A percentile compares a stretch with the other conserved stretches of the same genome.
phyloP scores from a whole-genome alignment of 2,113 vertebrate genomes.

The Albula glossodonta region DNA sequence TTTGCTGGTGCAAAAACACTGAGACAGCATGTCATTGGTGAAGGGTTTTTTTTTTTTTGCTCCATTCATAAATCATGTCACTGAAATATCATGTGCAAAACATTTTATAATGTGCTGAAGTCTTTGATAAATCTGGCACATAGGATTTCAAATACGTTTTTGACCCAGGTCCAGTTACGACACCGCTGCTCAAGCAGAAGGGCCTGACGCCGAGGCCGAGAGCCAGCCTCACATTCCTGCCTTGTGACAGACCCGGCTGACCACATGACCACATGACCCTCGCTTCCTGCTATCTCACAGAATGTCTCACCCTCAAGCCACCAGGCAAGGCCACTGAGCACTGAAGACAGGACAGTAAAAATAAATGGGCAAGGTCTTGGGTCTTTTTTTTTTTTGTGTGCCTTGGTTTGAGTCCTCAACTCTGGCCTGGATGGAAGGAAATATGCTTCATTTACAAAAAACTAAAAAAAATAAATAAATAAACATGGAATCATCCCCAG shows the following conservation, averaged over 20 bases:
- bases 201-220: too few relatives aligned
- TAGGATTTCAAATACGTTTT: not conserved
- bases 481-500: too few relatives aligned
- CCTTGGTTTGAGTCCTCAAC: not conserved
- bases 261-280: not conserved
- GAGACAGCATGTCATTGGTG: too few relatives aligned
- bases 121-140: too few relatives aligned
- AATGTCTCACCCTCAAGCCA: not conserved
- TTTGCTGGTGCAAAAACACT: too few relatives aligned
- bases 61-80: too few relatives aligned
- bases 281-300: not conserved
- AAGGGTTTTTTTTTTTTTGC: too few relatives aligned
- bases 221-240: not conserved
- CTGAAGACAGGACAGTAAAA: too few relatives aligned
- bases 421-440: not conserved
- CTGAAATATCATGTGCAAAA: too few relatives aligned
- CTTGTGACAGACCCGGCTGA: not conserved
- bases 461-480: not conserved
- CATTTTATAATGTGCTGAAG: too few relatives aligned
- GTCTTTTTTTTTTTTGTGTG: not conserved
- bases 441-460: not conserved
- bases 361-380: too few relatives aligned
- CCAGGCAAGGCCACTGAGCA: not conserved
- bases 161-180: not conserved
- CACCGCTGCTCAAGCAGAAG: not conserved